Conservation (phyloP, 2,888 invertebrate species). For the Hetaerina titia region DNA sequence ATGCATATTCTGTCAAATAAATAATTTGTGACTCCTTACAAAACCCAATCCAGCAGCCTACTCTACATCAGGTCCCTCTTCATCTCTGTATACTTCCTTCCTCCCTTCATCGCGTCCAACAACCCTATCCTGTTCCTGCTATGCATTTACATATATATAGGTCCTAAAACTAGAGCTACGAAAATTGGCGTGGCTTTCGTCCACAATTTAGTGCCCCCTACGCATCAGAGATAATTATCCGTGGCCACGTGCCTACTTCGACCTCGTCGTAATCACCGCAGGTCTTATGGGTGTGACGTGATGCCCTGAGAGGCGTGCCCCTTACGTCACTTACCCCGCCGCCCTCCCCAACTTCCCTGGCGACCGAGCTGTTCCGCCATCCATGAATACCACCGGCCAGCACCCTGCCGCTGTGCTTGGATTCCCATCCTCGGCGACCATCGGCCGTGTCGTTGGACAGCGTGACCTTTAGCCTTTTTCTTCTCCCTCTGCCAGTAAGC, state of each 20-base stretch:
- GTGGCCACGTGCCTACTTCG: background rate
- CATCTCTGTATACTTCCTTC: too few relatives aligned
- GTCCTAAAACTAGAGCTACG: too few relatives aligned
- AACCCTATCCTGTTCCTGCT: too few relatives aligned
- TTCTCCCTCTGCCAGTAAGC: constrained; percentile 30
- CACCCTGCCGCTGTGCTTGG: background rate
- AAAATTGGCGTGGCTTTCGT: too few relatives aligned
- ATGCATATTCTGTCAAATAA: too few relatives aligned
- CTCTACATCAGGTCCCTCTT: too few relatives aligned
- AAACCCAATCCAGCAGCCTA: too few relatives aligned
- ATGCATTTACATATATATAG: too few relatives aligned
- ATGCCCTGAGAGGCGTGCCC: background rate
- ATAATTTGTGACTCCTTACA: too few relatives aligned
- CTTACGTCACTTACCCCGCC: constrained; percentile 33
- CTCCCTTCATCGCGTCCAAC: too few relatives aligned
- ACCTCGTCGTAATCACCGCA: background rate
- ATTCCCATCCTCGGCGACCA: constrained; percentile 9
- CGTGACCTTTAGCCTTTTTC: constrained; percentile 52
- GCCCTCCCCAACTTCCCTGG: background rate
- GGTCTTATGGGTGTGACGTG: background rate
- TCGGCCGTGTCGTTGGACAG: constrained; percentile 21
- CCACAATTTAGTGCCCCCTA: too few relatives aligned
- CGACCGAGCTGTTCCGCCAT: background rate
- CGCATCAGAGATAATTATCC: background rate
- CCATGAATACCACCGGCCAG: background rate